Evolutionary conservation across 2,113 vertebrate genomes (phyloP), one percentile per base, ranked within the genome.

Genomic region (Rhodinocichla rosea): DNA sequence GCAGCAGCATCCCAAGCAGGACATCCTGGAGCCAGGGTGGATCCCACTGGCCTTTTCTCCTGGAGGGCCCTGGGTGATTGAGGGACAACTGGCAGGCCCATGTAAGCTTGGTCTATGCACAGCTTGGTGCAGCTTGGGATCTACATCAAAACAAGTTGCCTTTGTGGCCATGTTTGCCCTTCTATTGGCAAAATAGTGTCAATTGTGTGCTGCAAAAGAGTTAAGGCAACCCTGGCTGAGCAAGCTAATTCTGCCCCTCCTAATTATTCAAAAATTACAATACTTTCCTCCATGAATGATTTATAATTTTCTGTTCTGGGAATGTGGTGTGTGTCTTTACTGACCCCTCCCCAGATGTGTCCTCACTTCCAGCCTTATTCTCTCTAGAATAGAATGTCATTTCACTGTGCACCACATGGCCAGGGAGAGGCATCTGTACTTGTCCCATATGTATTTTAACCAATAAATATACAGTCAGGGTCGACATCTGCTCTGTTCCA

Each of bases 21-120:
- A 35, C 17, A 6, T 33, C 44, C 12, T 2, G 26, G 45, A 63
- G 33, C 13, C 33, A 76, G 10, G 13, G 12, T 15, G 15, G 7
- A 65, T 12, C 16, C 57, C 28, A 20, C 0, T 0, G 13, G 1
- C 28, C 4, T 21, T 53, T 74, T 50, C 35, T 1, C 1, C 33
- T 83, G 18, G 28, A 35, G 42, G 11, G 4, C 18, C 27, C n/a
- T 35, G 39, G 12, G 12, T 1, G 4, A 15, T 2, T 33, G 19
- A 4, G 1, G 21, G 40, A 37, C 17, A 11, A 10, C 5, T 2
- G 2, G 4, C 32, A 77, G 37, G 3, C 13, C 32, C 12, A 1
- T 9, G 7, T 5, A 8, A 27, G 12, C 11, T 63, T 63, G 8
- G 44, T 76, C 37, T 56, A 8, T 15, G 13, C 37, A 26, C 17